phyloP scores from a whole-genome alignment of 2,888 invertebrate species.

The Sesia apiformis region DNA sequence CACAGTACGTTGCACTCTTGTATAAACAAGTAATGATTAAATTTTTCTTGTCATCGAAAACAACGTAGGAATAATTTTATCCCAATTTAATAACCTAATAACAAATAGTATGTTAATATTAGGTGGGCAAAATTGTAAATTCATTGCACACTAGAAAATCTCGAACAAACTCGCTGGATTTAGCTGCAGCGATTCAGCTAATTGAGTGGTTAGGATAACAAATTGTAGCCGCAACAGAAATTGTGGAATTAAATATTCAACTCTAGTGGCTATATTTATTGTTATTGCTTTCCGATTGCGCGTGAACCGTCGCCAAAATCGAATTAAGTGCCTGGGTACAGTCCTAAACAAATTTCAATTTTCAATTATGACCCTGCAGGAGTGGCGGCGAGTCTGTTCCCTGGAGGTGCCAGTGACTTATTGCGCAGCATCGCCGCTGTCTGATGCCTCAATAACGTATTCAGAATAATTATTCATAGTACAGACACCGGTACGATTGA shows the following conservation, averaged over 20 bases:
- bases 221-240: not conserved
- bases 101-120: too few species aligned
- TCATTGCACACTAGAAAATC: too few species aligned
- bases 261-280: constrained; percentile 52
- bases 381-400: constrained; percentile 41
- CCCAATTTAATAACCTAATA: too few species aligned
- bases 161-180: too few species aligned
- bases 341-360: constrained; percentile 73
- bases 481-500: constrained; percentile 37
- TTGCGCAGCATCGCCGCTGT: constrained; percentile 40
- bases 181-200: too few species aligned
- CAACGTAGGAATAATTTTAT: too few species aligned
- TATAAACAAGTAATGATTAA: too few species aligned
- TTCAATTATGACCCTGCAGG: constrained; percentile 62
- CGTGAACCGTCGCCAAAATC: constrained; percentile 50
- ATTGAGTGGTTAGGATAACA: too few species aligned
- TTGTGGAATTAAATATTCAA: constrained; percentile 12
- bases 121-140: too few species aligned
- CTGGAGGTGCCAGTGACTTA: constrained; percentile 58
- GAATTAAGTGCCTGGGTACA: constrained; percentile 54
- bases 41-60: too few species aligned
- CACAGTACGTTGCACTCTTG: too few species aligned
- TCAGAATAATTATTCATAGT: constrained; percentile 56
- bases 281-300: constrained; percentile 55
- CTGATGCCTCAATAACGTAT: constrained; percentile 54